Base-by-base conservation (phyloP, 1,140 invertebrate species). In the Asobara japonica region DNA sequence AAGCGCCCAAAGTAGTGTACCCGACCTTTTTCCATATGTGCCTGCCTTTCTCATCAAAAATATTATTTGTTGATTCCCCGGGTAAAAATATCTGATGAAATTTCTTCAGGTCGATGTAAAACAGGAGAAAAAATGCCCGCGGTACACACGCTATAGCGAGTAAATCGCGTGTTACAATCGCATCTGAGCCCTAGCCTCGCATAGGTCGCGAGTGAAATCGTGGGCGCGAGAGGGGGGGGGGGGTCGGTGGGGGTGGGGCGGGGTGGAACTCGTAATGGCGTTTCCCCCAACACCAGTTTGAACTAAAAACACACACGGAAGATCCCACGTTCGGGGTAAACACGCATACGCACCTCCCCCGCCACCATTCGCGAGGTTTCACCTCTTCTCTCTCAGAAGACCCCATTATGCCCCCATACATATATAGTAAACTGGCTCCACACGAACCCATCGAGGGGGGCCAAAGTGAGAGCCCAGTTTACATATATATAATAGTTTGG, bases 161-260 rank as follows among this genome's bases (percentile, higher is more conserved):
- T n/a, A 69, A 70, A 79, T 84, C 75, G 81, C 82, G 82, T 83
- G 82, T 76, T 69, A 71, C 11, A 60, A 62, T 74, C 65, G 71
- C 76, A 79, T 83, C 74, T 70, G 70, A 41, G 16, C 51, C 30
- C 51, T 56, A 18, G 25, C 51, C 51, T 56, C 51, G 25, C 51
- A 56, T 10, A 56, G 51, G 22, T 29, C 29, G 38, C 13, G 66
- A n/a, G 33, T 48, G 48, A 36, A 45, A 45, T 13, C 13, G 33
- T 13, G 68, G 41, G 11, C 11, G 56, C 65, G 36, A 16, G 62
- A 25, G 64, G 41, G 60, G 56, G 68, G 27, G 36, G 56, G 60
- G 48, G 65, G 65, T 29, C 38, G 31, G 4, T n/a, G n/a, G n/a
- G n/a, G n/a, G n/a, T n/a, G n/a, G n/a, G n/a, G n/a, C n/a, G n/a